Evolutionary conservation across 2,113 vertebrate genomes (phyloP).

Genomic region (Odocoileus virginianus): DNA sequence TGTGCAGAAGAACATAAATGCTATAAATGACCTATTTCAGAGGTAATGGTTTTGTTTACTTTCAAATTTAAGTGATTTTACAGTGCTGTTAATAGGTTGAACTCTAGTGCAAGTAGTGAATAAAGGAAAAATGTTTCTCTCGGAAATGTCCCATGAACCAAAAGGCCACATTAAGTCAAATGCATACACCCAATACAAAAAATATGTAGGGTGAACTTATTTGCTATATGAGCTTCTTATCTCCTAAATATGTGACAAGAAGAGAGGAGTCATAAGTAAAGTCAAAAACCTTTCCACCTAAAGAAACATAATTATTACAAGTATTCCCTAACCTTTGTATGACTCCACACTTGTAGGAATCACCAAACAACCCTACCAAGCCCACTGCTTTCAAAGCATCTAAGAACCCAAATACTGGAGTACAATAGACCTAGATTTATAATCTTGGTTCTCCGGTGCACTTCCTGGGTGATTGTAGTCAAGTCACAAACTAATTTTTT

Average conservation of each 20-base stretch:
- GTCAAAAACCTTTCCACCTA: not conserved
- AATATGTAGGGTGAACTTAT: not conserved
- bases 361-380: not conserved
- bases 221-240: not conserved
- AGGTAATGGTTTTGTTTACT: not conserved
- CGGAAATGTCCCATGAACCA: not conserved
- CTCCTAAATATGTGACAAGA: not conserved
- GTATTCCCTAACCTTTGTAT: not conserved
- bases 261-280: not conserved
- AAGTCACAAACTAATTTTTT: conserved; percentile 9
- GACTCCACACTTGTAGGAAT: not conserved
- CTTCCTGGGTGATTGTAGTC: not conserved
- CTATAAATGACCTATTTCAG: not conserved
- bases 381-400: not conserved
- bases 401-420: not conserved
- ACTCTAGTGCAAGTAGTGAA: not conserved
- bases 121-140: conserved; percentile 14
- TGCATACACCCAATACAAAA: not conserved
- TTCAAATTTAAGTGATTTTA: not conserved
- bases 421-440: not conserved
- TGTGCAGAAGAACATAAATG: not conserved
- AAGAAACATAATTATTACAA: not conserved
- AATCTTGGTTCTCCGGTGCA: not conserved
- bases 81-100: not conserved
- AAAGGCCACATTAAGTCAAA: not conserved